A percentile compares a stretch with the other conserved stretches of the same genome.
phyloP scores from a whole-genome alignment of 2,113 vertebrate species.

The Myocastor coypus region DNA sequence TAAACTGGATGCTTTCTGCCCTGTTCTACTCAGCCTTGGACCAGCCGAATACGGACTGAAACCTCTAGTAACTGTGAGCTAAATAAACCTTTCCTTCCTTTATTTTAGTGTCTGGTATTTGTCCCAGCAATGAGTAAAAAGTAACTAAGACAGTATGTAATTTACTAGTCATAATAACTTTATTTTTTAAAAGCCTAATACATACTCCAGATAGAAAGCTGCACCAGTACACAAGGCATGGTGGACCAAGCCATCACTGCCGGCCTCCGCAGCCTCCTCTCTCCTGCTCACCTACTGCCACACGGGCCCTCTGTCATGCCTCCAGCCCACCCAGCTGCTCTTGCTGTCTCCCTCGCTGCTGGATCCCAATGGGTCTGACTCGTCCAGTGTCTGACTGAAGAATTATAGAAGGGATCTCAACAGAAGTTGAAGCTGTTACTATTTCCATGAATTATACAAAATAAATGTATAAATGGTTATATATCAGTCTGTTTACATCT shows the following conservation, averaged over 20 bases:
- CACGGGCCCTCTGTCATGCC: accelerated
- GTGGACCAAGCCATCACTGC: too few relatives aligned
- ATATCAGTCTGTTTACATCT: background rate
- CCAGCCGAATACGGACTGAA: too few relatives aligned
- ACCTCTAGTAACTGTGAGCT: too few relatives aligned
- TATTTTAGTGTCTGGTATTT: too few relatives aligned
- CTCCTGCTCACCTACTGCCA: accelerated
- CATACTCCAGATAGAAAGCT: background rate
- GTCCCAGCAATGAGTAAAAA: too few relatives aligned
- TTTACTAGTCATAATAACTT: conserved; percentile 32
- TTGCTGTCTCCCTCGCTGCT: background rate
- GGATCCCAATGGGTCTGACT: background rate
- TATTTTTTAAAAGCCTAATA: background rate
- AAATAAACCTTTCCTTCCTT: too few relatives aligned
- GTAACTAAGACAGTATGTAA: too few relatives aligned
- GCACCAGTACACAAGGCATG: too few relatives aligned
- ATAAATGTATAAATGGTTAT: background rate
- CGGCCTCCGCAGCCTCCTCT: background rate
- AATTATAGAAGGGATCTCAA: background rate
- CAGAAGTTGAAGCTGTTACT: background rate
- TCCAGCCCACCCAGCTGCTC: background rate
- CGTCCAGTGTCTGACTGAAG: background rate
- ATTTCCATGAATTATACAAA: background rate
- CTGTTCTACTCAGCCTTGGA: too few relatives aligned
- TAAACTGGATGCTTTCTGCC: too few relatives aligned